Evolutionary conservation across 2,113 vertebrate genomes (phyloP), one percentile per base, ranked within the genome.

Genomic region (Chloebia gouldiae): DNA sequence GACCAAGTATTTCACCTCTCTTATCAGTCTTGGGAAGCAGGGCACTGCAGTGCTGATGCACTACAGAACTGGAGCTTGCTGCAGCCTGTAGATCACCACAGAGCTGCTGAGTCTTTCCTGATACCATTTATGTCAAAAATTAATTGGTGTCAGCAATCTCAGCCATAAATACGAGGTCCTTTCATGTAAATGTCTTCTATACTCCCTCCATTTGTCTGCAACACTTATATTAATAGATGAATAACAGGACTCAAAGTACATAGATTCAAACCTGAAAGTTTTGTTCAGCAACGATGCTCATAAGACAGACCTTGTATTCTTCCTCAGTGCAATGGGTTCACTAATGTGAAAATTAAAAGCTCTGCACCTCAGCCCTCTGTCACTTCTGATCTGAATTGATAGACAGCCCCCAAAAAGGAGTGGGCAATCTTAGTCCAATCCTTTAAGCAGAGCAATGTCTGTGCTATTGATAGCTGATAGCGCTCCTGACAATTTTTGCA

Each of bases 361-460:
- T 96, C 90, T 92, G 31, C 66, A 90, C 82, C 75, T 93, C 87
- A 92, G 66, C 69, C 81, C 88, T 80, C 86, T 90, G 84, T 95
- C 79, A 86, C 23, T 69, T 91, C 22, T 68, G 90, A 96, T 95
- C 81, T 47, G 40, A 95, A 92, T 61, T 95, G 95, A 94, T 90
- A 95, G 96, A 92, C 94, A 96, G 90, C 96, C 95, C 95, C 93
- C 96, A 51, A 92, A 94, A 96, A 69, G 45, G 94, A 96, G 95
- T 95, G 95, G 95, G 96, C 93, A 94, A 15, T 90, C 76, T 93
- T 87, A 95, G 93, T 92, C 91, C 69, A 54, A 53, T 94, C 64
- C 64, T 96, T 93, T 81, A 57, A 81, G 94, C 81, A 95, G 75
- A 86, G 86, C 50, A 60, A 8, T 10, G 86, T 96, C 95, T 96